phyloP scores from a whole-genome alignment of 2,888 invertebrate genomes.

The Toxonevra muliebris region DNA sequence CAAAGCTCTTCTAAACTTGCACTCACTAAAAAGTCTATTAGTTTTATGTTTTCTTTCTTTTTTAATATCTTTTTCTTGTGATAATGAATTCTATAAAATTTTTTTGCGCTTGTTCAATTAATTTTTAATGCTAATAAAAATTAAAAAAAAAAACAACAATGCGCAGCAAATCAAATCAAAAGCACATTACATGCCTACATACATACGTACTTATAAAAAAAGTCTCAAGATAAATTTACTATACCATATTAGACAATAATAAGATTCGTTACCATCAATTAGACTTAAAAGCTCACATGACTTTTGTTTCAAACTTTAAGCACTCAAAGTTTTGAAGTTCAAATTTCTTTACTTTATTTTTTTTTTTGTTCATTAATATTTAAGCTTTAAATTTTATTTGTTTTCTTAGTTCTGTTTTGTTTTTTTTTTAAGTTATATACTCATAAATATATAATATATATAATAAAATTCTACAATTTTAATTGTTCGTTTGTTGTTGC shows the following conservation, averaged over 20 bases:
- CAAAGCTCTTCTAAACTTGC: too few species aligned
- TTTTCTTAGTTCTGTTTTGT: slow-evolving; percentile 32
- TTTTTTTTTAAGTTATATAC: slow-evolving; percentile 18
- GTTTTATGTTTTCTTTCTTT: too few species aligned
- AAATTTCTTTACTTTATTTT: too few species aligned
- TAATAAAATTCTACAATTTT: too few species aligned
- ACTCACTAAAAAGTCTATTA: too few species aligned
- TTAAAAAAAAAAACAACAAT: slow-evolving; percentile 19
- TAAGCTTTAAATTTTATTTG: slow-evolving; percentile 29
- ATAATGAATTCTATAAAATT: slow-evolving; percentile 3
- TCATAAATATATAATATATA: background rate
- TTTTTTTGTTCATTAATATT: too few species aligned
- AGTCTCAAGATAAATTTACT: too few species aligned
- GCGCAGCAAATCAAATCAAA: too few species aligned
- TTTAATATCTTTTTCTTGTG: slow-evolving; percentile 6
- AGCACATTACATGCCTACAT: slow-evolving; percentile 1
- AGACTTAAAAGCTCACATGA: slow-evolving; percentile 35
- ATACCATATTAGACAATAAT: background rate
- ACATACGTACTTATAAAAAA: too few species aligned
- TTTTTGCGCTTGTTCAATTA: too few species aligned
- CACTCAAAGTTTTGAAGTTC: slow-evolving; percentile 38
- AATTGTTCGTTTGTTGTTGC: background rate
- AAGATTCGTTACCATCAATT: slow-evolving; percentile 19
- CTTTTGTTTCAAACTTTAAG: slow-evolving; percentile 39
- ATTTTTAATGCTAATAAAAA: slow-evolving; percentile 21